These are phyloP conservation scores for Prunella fulvescens DNA, from an alignment of 2,113 vertebrate genomes.

Conservation along the genomic window DNA sequence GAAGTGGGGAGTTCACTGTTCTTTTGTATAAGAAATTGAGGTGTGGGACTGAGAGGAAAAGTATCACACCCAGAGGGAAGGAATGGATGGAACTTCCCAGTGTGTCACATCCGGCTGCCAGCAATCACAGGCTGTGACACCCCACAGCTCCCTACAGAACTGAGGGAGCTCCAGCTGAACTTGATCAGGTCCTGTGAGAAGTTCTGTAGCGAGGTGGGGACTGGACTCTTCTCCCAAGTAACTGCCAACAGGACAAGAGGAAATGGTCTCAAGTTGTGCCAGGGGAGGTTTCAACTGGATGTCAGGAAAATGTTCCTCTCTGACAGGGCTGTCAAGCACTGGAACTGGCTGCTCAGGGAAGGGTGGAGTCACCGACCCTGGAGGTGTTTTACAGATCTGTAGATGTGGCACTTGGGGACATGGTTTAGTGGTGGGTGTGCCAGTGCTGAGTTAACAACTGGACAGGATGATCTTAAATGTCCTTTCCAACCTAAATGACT, in stretches of 20 bases:
- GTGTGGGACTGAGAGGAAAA: neutral
- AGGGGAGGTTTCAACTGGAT: neutral
- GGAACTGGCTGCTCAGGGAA: neutral
- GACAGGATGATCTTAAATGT: too few relatives aligned
- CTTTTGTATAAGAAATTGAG: neutral
- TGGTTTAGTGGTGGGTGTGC: neutral
- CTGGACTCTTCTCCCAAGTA: neutral
- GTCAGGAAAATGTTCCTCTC: neutral
- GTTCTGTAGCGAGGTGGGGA: fast-evolving
- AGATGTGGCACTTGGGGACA: neutral
- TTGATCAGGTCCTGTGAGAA: neutral
- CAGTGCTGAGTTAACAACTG: neutral
- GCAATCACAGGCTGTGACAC: neutral
- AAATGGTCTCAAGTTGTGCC: neutral
- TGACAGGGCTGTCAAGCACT: neutral
- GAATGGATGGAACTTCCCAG: neutral
- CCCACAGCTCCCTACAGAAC: neutral
- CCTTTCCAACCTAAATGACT: neutral
- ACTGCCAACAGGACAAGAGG: neutral
- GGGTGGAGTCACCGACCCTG: neutral
- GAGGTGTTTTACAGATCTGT: neutral
- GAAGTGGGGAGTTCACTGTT: neutral
- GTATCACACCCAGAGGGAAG: neutral
- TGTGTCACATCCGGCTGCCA: neutral
- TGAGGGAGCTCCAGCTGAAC: neutral